Evolutionary conservation across 2,113 vertebrate species (phyloP), one percentile per base, ranked within the genome.

Genomic region (Leucosticte australis): DNA sequence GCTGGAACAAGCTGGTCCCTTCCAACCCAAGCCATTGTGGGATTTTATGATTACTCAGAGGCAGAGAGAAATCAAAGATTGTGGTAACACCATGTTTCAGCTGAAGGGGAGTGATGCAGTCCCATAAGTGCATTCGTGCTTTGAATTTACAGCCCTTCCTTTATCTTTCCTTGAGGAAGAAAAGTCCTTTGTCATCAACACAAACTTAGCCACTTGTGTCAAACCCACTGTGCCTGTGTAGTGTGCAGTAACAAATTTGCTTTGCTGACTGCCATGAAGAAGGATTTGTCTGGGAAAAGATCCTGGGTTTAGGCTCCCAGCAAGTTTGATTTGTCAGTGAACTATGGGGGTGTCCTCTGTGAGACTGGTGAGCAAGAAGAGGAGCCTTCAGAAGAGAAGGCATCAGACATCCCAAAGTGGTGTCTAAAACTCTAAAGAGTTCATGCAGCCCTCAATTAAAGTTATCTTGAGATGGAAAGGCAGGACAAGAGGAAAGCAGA

Each of bases 121-220:
- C 88, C 63, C 67, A 5, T 13, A 64, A 82, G 46, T n/a, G 37
- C 53, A 5, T 81, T 79, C 24, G 10, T 75, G 57, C 87, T 82
- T 75, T 76, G 78, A 79, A 92, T 82, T 92, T 76, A 44, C 50
- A 92, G 67, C 70, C 63, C 46, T 87, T 68, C 37, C 57, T 62
- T 69, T 78, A 4, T 68, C 77, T 79, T 81, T 87, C 55, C 4
- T 2, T 49, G 41, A 55, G 46, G 59, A 65, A 77, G 50, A 59
- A 93, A 86, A 75, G 57, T 60, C 63, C 50, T 94, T 91, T 94
- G 74, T 83, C 92, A 89, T 79, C 91, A 68, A 49, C 53, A 62
- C 26, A 42, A 89, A 84, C 49, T n/a, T 46, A 56, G 84, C 44
- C 39, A 55, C 77, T 63, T 24, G 47, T 92, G 81, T 94, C 65